These are phyloP conservation scores for Sceloporus tristichus DNA, from an alignment of 2,113 vertebrate species.

Conservation along the genomic window DNA sequence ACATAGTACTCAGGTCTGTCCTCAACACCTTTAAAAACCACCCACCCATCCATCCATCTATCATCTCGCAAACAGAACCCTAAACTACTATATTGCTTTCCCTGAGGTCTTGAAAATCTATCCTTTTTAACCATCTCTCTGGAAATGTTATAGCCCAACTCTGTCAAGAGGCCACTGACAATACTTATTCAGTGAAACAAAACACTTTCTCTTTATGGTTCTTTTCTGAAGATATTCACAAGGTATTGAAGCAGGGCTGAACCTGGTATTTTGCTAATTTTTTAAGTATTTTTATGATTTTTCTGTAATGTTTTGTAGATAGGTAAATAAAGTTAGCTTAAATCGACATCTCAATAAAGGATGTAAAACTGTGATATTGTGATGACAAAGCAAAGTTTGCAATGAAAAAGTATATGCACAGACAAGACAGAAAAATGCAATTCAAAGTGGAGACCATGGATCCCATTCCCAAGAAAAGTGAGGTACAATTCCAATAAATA, in stretches of 20 bases:
- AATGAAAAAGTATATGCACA: no score
- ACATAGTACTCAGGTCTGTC: no score
- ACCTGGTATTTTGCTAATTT: not conserved
- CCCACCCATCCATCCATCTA: not conserved
- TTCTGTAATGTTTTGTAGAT: no score
- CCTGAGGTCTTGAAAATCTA: not conserved
- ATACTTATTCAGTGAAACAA: not conserved
- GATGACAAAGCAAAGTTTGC: no score
- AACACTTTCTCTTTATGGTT: not conserved
- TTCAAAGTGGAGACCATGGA: no score
- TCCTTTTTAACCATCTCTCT: not conserved
- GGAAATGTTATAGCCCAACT: not conserved
- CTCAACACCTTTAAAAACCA: no score
- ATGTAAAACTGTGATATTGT: no score
- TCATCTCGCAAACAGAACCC: not conserved
- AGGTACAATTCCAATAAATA: no score
- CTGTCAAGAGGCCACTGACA: not conserved
- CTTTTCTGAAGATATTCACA: not conserved
- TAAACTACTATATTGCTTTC: not conserved
- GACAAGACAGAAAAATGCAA: no score
- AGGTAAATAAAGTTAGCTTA: no score
- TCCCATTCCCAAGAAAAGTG: no score
- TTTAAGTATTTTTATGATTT: not conserved
- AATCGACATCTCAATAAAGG: no score
- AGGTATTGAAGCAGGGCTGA: not conserved